Percentiles rank a stretch among this genome's conserved stretches.
phyloP scores from a whole-genome alignment of 2,797 vertebrate species.

The Acanthurus leucopareius region DNA sequence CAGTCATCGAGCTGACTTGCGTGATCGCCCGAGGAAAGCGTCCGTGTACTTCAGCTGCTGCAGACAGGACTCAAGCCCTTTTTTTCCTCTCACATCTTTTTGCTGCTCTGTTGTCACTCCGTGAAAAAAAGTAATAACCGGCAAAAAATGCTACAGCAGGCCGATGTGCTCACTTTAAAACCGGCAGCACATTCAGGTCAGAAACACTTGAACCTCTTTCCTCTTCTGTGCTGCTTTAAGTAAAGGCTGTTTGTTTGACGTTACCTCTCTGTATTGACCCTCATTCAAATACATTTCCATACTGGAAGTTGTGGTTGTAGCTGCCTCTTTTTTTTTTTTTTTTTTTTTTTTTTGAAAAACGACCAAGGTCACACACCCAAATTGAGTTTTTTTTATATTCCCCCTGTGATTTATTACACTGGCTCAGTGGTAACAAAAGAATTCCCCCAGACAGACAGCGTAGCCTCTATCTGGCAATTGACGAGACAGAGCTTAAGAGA shows the following conservation, averaged over 20 bases:
- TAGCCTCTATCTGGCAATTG: constrained; percentile 36
- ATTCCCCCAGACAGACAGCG: constrained; percentile 44
- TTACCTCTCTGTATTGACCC: constrained; percentile 8
- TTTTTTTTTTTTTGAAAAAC: constrained; percentile 8
- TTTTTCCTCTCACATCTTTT: constrained; percentile 11
- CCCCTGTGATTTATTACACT: constrained; percentile 45
- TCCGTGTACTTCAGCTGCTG: constrained; percentile 18
- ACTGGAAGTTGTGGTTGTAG: constrained; percentile 40
- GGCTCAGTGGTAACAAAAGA: constrained; percentile 57
- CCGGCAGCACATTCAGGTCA: background rate
- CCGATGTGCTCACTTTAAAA: constrained; percentile 21
- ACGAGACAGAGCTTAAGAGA: constrained; percentile 37
- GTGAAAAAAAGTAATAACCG: constrained; percentile 14
- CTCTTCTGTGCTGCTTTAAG: constrained; percentile 34
- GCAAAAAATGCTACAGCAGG: constrained; percentile 34
- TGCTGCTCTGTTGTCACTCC: constrained; percentile 30
- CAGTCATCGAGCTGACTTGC: constrained; percentile 40
- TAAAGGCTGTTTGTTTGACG: constrained; percentile 38
- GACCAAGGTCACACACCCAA: constrained; percentile 55
- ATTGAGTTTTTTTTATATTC: constrained; percentile 1
- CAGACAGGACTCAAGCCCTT: constrained; percentile 15
- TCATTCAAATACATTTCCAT: constrained; percentile 69
- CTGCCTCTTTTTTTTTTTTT: background rate
- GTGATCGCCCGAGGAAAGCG: constrained; percentile 36
- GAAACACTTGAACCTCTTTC: constrained; percentile 25